Evolutionary conservation across 2,797 vertebrate genomes (phyloP).

Genomic region (Lepidocolaptes lacrymiger): DNA sequence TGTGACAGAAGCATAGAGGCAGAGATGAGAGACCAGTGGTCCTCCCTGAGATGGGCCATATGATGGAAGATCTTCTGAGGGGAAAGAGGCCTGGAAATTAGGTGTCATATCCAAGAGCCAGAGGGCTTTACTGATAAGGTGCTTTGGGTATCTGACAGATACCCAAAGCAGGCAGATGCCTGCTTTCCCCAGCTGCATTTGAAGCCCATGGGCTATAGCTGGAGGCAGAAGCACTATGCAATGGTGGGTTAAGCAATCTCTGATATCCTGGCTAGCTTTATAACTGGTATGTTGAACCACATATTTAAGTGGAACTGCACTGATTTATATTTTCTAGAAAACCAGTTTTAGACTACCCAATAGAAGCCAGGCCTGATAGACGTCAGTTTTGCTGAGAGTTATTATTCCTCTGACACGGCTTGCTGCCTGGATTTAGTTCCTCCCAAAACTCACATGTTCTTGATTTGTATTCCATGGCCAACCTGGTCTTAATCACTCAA

Average conservation of each 20-base stretch:
- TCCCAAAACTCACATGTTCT: slow-evolving; percentile 28
- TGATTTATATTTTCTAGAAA: slow-evolving; percentile 48
- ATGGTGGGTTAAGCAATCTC: background rate
- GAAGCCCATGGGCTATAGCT: accelerated
- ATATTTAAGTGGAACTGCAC: background rate
- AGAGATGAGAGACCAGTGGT: background rate
- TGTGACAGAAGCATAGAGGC: background rate
- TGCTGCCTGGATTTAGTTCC: slow-evolving; percentile 12
- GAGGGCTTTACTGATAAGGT: background rate
- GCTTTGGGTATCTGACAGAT: background rate
- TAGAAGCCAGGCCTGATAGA: background rate
- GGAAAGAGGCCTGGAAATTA: background rate
- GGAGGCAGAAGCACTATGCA: background rate
- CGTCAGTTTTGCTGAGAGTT: background rate
- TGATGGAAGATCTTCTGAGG: background rate
- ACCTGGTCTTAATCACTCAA: background rate
- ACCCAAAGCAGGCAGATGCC: background rate
- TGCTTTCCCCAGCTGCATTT: background rate
- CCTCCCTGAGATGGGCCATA: background rate
- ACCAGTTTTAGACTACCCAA: background rate
- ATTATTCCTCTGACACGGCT: background rate
- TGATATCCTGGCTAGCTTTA: background rate
- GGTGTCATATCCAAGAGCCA: background rate
- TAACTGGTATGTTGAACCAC: background rate
- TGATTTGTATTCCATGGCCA: slow-evolving; percentile 25